Base-by-base conservation (phyloP, 2,888 invertebrate species). In the Dendrolimus houi region DNA sequence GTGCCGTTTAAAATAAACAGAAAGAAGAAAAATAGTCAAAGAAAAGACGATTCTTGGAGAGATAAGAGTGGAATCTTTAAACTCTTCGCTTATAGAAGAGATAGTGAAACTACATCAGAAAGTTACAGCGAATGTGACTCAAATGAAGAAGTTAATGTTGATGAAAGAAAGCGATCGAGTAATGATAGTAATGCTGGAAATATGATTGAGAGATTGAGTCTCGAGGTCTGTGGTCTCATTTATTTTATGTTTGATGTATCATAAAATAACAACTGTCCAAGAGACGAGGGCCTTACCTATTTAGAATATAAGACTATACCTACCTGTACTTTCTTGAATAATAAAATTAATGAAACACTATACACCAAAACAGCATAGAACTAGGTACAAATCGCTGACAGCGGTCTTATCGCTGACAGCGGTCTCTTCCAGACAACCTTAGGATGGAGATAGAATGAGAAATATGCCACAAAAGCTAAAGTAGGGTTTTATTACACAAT, bases 51-150 rank as follows among this genome's bases (percentile, higher is more conserved):
- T 59, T 81, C 83, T 3, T 86, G 88, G 87, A 75, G 80, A 41
- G 88, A 90, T 53, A 87, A 81, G 57, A 74, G 72, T 8, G 79
- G 84, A 0, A 79, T 88, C 57, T 87, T 89, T 52, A 88, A 83
- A 69, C 62, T 90, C 13, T 90, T 90, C 58, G 70, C 77, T 0
- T 78, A 79, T 52, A 82, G 74, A 68, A 75, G 80, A 59, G 86
- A 87, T 17, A 87, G 85, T 62, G 87, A 85, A 58, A 81, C 87
- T 0, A 85, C 86, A 0, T 87, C 89, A 1, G 88, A 89, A 61
- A 89, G 89, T 66, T 90, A 89, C 66, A 90, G 90, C 59, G 89
- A 89, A 64, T 88, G 84, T 59, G 89, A 89, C 55, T 83, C 85
- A 1, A 79, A 75, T 60, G 81, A 73, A 42, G 71, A 72, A 41